Conservation (phyloP, 2,888 invertebrate genomes). For the Drosophila peninsularis region DNA sequence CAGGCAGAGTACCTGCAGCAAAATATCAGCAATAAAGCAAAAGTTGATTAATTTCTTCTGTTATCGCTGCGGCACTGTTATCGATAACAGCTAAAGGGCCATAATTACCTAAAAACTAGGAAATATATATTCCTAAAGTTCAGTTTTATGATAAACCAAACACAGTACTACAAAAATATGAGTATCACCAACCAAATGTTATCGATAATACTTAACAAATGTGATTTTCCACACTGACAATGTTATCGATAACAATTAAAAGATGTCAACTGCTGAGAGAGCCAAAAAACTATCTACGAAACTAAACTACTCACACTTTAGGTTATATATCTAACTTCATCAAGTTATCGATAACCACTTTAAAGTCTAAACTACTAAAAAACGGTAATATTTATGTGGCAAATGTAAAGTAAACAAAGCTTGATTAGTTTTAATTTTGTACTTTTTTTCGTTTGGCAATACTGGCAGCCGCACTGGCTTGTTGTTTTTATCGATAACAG, state of each 20-base stretch:
- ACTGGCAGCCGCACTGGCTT: background rate
- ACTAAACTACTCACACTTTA: background rate
- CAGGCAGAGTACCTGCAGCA: conserved; percentile 26
- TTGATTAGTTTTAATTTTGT: background rate
- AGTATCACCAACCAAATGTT: background rate
- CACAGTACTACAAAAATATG: too few species aligned
- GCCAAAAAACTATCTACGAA: background rate
- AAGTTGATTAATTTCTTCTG: conserved; percentile 26
- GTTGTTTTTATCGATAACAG: conserved; percentile 39
- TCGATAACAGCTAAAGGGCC: background rate
- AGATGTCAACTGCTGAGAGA: background rate
- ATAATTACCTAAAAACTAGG: background rate
- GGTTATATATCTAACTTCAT: background rate
- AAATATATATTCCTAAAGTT: too few species aligned
- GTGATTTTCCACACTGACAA: too few species aligned
- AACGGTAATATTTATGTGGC: too few species aligned
- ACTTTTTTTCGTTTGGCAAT: background rate
- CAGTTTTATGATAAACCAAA: too few species aligned
- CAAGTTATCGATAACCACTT: background rate
- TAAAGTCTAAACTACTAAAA: background rate
- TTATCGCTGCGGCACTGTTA: conserved; percentile 11
- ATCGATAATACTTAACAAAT: background rate
- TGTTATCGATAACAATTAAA: too few species aligned
- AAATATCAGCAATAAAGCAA: conserved; percentile 11
- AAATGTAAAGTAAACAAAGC: background rate